Evolutionary conservation across 2,113 vertebrate genomes (phyloP), one percentile per base, ranked within the genome.

Genomic region (Notothenia rossii): DNA sequence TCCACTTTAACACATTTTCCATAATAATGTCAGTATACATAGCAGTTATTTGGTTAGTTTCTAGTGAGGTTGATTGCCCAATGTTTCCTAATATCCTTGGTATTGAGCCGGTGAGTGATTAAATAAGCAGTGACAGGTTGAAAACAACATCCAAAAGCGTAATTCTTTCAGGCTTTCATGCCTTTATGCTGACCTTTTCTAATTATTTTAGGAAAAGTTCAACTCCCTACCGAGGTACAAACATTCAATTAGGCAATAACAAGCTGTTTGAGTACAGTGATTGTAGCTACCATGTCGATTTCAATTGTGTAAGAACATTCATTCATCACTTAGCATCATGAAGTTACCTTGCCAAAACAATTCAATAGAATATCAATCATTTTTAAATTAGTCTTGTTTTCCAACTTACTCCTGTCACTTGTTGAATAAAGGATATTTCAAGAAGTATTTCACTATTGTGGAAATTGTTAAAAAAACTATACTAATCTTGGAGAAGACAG

Each of bases 91-190:
- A 58, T 62, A 68, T 45, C 18, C 20, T 14, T 1, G 5, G 2
- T 46, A 33, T 20, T 67, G 36, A 63, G 58, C 46, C 59, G 20
- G 9, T 8, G 64, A 46, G 64, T 18, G 43, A 66, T 71, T 84
- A 77, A 79, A 82, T 63, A 13, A 14, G 64, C 10, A 45, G n/a
- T 80, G 79, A 74, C 72, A 71, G 49, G 29, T 74, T 72, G 6
- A 79, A 77, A 43, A 51, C 65, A 76, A 65, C 18, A 0, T 70
- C 25, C 18, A 59, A 40, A n/a, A 54, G 48, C 63, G n/a, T 65
- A 55, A 54, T 54, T 61, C 22, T 20, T 78, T 75, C 51, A 48
- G 45, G 12, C 50, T 71, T 75, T 76, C 18, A 53, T 53, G 11
- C 20, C 10, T 51, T 69, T 7, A 25, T 18, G 20, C 36, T 63